Percentiles rank a stretch among this genome's conserved stretches.
phyloP scores from a whole-genome alignment of 2,113 vertebrate genomes.

The Mus musculus region DNA sequence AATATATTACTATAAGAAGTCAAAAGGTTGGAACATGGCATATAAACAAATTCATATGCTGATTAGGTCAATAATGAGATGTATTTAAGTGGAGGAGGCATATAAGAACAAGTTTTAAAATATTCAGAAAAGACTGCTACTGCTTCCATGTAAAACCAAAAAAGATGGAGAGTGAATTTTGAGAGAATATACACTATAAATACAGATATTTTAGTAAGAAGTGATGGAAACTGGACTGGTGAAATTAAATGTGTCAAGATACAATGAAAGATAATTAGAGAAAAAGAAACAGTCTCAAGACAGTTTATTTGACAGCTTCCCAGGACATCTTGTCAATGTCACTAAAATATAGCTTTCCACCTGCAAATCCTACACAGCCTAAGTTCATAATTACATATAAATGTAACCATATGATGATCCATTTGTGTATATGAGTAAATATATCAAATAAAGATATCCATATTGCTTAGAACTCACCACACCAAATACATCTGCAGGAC shows the following conservation, averaged over 20 bases:
- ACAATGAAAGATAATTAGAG: conserved; percentile 10
- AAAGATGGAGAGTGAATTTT: neutral
- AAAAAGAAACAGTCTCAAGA: neutral
- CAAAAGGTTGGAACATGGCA: neutral
- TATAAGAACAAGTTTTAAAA: neutral
- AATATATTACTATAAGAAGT: conserved; percentile 2
- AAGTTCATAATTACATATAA: neutral
- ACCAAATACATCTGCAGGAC: neutral
- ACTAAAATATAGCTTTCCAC: neutral
- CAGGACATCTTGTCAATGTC: neutral
- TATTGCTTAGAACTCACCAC: neutral
- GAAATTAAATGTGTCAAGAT: conserved; percentile 25
- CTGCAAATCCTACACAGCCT: neutral
- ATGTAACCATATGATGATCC: neutral
- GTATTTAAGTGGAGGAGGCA: neutral
- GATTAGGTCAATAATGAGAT: neutral
- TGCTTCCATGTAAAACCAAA: neutral
- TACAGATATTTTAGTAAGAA: conserved; percentile 22
- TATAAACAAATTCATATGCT: neutral
- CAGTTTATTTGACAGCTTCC: conserved; percentile 7
- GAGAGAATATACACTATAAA: conserved; percentile 5
- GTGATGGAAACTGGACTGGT: neutral
- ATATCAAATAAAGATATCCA: neutral
- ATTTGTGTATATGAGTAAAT: neutral
- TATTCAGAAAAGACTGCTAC: neutral